A percentile compares a stretch with the other conserved stretches of the same genome.
Conservation (phyloP, 1,140 invertebrate genomes). For the Drosophila truncata region DNA sequence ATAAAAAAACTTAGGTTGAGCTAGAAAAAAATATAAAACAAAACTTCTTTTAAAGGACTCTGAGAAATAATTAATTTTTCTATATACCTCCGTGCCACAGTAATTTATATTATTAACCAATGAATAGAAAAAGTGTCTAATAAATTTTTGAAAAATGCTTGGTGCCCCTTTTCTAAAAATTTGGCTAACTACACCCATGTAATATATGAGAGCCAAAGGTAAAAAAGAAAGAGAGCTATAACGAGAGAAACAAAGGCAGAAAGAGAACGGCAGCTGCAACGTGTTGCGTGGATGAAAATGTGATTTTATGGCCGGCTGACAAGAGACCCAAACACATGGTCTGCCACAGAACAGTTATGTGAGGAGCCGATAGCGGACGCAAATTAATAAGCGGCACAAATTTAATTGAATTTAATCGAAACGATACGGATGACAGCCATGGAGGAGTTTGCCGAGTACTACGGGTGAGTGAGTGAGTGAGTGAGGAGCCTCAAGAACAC, state of each 20-base stretch:
- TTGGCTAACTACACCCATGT: not conserved
- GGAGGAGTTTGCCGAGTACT: slow-evolving; percentile 59
- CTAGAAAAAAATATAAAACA: too few species aligned
- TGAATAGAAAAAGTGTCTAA: too few species aligned
- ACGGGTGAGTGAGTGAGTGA: slow-evolving; percentile 37
- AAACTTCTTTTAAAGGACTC: too few species aligned
- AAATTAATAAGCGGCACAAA: slow-evolving; percentile 30
- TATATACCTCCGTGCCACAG: too few species aligned
- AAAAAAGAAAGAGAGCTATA: not conserved
- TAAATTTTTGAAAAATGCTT: too few species aligned
- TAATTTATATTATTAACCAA: too few species aligned
- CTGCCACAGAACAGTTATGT: slow-evolving; percentile 44
- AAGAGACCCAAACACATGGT: slow-evolving; percentile 38
- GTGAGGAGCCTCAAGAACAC: slow-evolving; percentile 15
- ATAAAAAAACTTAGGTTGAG: too few species aligned
- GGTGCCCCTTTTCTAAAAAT: too few species aligned
- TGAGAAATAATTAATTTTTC: too few species aligned
- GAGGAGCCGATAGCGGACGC: slow-evolving; percentile 36
- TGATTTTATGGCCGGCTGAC: slow-evolving; percentile 41
- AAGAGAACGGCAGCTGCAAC: slow-evolving; percentile 34
- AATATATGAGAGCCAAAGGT: slow-evolving; percentile 4
- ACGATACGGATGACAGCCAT: slow-evolving; percentile 44
- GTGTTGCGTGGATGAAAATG: slow-evolving; percentile 41
- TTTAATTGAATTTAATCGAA: slow-evolving; percentile 55
- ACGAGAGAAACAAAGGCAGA: not conserved